Conservation (phyloP, 2,797 vertebrate genomes). For the Halcyon badia region DNA sequence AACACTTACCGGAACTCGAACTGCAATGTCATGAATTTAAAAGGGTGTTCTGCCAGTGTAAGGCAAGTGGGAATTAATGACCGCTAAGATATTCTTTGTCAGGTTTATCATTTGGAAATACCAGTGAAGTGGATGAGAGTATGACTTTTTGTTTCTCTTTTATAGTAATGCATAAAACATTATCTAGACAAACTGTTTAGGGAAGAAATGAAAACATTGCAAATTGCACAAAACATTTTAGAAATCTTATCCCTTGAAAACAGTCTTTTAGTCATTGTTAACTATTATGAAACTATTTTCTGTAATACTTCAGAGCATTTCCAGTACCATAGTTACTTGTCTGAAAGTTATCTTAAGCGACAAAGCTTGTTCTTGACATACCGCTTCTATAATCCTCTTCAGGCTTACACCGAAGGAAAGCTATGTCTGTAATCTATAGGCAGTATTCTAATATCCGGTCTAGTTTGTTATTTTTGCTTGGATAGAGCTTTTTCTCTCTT, state of each 20-base stretch:
- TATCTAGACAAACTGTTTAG: background rate
- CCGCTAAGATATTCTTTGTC: constrained; percentile 30
- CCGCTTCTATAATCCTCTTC: background rate
- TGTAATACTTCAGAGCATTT: background rate
- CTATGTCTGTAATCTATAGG: background rate
- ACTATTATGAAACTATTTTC: background rate
- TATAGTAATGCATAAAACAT: background rate
- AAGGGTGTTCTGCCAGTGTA: constrained; percentile 17
- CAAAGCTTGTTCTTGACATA: background rate
- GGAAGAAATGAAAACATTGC: background rate
- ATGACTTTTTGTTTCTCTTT: constrained; percentile 6
- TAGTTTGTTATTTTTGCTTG: background rate
- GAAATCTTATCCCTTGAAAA: background rate
- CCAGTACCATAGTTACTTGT: background rate
- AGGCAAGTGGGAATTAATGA: constrained; percentile 46
- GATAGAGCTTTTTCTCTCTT: background rate
- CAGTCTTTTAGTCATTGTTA: background rate
- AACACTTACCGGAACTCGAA: constrained; percentile 13
- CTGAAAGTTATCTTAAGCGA: background rate
- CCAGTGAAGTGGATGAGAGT: background rate
- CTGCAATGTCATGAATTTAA: constrained; percentile 14
- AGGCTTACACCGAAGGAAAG: background rate
- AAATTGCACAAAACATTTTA: background rate
- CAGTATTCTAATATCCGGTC: background rate
- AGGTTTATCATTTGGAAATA: constrained; percentile 33